These are phyloP conservation scores for Euborellia annulipes DNA, from an alignment of 1,140 invertebrate genomes.

Conservation along the genomic window DNA sequence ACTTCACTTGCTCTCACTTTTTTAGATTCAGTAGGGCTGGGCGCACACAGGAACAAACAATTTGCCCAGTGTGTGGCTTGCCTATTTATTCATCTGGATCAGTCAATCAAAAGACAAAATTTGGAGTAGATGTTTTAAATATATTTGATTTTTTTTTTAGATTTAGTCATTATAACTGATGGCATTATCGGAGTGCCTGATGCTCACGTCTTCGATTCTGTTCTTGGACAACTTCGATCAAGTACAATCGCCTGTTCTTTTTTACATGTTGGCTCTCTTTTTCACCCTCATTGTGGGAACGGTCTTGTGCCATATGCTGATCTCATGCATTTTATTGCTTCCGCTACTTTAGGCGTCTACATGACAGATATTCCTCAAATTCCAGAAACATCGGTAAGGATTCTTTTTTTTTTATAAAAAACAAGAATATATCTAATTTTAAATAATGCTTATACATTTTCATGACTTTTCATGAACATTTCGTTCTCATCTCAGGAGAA, in stretches of 20 bases:
- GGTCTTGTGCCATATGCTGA: constrained; percentile 61
- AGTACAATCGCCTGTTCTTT: constrained; percentile 67
- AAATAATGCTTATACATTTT: constrained; percentile 3
- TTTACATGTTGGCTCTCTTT: constrained; percentile 52
- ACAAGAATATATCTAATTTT: neutral
- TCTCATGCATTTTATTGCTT: constrained; percentile 60
- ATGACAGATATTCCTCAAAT: constrained; percentile 35
- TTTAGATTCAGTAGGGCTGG: too few species aligned
- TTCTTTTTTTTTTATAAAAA: constrained; percentile 3
- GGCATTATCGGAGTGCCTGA: constrained; percentile 65
- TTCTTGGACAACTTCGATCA: constrained; percentile 57
- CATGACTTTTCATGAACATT: constrained; percentile 7
- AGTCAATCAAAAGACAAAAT: too few species aligned
- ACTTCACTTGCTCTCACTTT: too few species aligned
- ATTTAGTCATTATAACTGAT: constrained; percentile 66
- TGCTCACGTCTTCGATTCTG: constrained; percentile 50
- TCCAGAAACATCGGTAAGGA: neutral
- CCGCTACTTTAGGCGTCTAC: constrained; percentile 62
- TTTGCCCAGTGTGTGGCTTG: too few species aligned
- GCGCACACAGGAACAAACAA: too few species aligned
- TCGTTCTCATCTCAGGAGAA: too few species aligned
- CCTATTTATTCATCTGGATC: too few species aligned
- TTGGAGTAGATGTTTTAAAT: too few species aligned
- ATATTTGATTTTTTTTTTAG: constrained; percentile 30
- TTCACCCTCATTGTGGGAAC: constrained; percentile 47